A percentile compares a stretch with the other conserved stretches of the same genome.
These are phyloP conservation scores for Grus americana DNA, from an alignment of 2,113 vertebrate genomes.

Conservation along the genomic window DNA sequence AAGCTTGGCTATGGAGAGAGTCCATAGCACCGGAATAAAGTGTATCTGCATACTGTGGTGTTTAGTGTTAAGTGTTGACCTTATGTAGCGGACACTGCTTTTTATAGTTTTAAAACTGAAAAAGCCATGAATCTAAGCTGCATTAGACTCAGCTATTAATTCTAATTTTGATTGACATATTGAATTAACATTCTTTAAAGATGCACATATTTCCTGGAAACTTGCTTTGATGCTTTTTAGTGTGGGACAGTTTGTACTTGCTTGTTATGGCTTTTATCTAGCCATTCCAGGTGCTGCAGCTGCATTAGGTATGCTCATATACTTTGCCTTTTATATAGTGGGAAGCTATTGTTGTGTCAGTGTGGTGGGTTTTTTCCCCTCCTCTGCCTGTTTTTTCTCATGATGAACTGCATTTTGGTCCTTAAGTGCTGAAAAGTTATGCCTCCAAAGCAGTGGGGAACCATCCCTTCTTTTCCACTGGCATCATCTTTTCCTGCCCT, in stretches of 20 bases:
- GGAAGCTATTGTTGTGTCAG: neutral
- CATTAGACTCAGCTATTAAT: neutral
- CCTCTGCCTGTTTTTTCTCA: neutral
- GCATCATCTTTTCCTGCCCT: neutral
- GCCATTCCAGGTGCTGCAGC: neutral
- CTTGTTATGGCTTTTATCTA: neutral
- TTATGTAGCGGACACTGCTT: neutral
- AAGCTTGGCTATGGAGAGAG: neutral
- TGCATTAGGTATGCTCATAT: neutral
- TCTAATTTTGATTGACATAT: neutral
- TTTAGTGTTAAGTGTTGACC: neutral
- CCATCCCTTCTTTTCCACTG: neutral
- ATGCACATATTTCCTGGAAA: neutral
- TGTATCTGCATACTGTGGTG: neutral
- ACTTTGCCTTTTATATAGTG: neutral
- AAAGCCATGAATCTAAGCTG: neutral
- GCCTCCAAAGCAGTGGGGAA: neutral
- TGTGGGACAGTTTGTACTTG: neutral
- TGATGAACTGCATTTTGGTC: neutral
- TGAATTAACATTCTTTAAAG: neutral
- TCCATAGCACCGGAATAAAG: neutral
- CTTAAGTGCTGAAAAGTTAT: neutral
- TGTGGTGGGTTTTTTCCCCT: neutral
- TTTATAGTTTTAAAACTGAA: neutral
- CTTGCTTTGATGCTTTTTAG: neutral